These are phyloP conservation scores for Vidua chalybeata DNA, from an alignment of 2,113 vertebrate genomes.

Conservation along the genomic window DNA sequence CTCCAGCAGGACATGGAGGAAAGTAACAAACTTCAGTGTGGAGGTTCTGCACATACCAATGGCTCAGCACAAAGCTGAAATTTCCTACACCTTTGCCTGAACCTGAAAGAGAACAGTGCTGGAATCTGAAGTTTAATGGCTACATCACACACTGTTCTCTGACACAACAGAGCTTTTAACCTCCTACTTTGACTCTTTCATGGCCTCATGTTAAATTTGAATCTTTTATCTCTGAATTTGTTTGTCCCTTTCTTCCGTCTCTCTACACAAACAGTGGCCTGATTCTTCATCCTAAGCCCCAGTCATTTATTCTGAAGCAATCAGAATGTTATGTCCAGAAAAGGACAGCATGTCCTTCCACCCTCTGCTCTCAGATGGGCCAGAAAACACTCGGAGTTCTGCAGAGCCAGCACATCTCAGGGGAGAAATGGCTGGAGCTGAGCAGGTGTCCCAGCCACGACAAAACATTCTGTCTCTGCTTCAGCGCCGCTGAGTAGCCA, in stretches of 20 bases:
- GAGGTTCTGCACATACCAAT: not conserved
- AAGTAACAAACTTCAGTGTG: not conserved
- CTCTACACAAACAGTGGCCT: not conserved
- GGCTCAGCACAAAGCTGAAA: not conserved
- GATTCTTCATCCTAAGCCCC: not conserved
- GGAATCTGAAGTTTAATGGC: not conserved
- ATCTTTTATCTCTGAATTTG: not conserved
- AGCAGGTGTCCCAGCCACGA: not conserved
- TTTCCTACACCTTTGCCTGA: not conserved
- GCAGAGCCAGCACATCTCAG: constrained; percentile 35
- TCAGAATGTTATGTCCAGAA: not conserved
- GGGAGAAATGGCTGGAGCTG: not conserved
- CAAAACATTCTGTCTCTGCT: not conserved
- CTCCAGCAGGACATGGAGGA: not conserved
- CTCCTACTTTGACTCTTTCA: not conserved
- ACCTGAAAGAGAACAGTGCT: not conserved
- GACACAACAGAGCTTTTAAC: not conserved
- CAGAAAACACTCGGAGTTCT: not conserved
- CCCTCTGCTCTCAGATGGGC: not conserved
- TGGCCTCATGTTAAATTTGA: not conserved
- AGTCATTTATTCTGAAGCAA: not conserved
- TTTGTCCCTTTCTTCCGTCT: not conserved
- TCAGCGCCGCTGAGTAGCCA: not conserved
- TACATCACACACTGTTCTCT: not conserved
- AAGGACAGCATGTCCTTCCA: constrained; percentile 15